phyloP scores from a whole-genome alignment of 2,797 vertebrate genomes.

The Platalea minor region DNA sequence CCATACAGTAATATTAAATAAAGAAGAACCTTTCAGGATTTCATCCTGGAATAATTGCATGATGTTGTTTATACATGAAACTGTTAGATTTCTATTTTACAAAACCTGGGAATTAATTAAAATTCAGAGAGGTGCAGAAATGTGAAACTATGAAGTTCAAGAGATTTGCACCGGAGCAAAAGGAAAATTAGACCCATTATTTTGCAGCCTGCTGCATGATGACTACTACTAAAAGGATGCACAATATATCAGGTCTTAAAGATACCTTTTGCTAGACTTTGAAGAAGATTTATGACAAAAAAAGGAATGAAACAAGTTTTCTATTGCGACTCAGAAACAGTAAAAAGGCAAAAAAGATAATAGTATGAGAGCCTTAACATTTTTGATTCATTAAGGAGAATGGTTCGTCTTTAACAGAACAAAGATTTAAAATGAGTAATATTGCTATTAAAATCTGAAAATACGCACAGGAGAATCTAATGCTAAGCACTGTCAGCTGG shows the following conservation, averaged over 20 bases:
- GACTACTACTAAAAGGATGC: background rate
- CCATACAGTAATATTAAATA: background rate
- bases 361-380: background rate
- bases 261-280: background rate
- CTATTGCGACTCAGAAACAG: background rate
- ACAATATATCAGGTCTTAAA: background rate
- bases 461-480: conserved; percentile 10
- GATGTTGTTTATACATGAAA: background rate
- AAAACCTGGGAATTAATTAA: background rate
- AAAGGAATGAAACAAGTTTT: background rate
- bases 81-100: background rate
- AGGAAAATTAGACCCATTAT: background rate
- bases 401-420: background rate
- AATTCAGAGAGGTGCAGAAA: background rate
- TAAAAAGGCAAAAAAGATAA: background rate
- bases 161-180: background rate
- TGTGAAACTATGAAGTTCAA: background rate
- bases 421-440: conserved; percentile 3
- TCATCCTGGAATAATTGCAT: background rate
- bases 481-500: background rate
- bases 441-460: conserved; percentile 7
- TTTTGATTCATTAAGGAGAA: conserved; percentile 3
- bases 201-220: background rate
- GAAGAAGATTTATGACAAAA: background rate
- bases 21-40: background rate